Evolutionary conservation across 2,888 invertebrate genomes (phyloP), one percentile per base, ranked within the genome.

Genomic region (Graphium colonna): DNA sequence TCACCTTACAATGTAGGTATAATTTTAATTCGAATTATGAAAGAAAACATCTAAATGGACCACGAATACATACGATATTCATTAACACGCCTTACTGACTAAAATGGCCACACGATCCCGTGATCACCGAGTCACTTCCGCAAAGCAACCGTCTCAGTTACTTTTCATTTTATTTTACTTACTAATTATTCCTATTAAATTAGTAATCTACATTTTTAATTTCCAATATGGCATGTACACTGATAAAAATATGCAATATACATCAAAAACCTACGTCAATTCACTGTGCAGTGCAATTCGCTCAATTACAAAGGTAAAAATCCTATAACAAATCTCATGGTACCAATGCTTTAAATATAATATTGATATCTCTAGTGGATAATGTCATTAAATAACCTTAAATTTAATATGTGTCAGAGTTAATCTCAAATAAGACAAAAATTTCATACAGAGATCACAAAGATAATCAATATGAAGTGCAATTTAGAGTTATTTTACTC

Each of bases 231-330:
- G 33, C n/a, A n/a, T n/a, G n/a, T 33, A 33, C n/a, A n/a, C 2
- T 33, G 33, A 9, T 2, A 5, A 33, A 36, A 12, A 36, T 12
- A 36, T 53, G 36, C 39, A 52, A 55, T 47, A 44, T 17, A 52
- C 57, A 59, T 55, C 51, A 42, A 62, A 61, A 57, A 60, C 57
- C 55, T 62, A 60, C 40, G 13, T 69, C 75, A 77, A 76, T 74
- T 77, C 77, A 67, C 77, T 75, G 21, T 21, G 70, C 70, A 73
- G 71, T 76, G 77, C 74, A 56, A 60, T 59, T 56, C 31, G 16
- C 9, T 36, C 41, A 9, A 16, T 16, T 46, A 56, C 46, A 31
- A 8, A 41, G 21, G 12, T 36, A 45, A 36, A 12, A 36, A 12
- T 36, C 36, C 36, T 36, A 16, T 18, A 12, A 17, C 36, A 41